Evolutionary conservation across 1,140 invertebrate species (phyloP), one percentile per base, ranked within the genome.

Genomic region (Brachionus sp.): DNA sequence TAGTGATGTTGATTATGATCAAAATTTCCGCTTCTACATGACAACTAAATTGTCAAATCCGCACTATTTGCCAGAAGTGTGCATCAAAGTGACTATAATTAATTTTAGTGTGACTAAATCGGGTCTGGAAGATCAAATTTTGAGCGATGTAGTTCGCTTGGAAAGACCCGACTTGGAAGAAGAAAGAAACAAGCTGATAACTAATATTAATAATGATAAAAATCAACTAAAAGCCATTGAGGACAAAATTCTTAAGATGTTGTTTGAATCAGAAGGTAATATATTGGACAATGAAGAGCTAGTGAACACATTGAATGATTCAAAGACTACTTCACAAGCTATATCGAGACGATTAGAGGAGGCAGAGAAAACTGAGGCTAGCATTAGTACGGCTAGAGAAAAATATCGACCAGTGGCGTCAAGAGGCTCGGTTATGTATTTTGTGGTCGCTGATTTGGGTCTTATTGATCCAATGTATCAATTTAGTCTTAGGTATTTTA

Each of bases 401-500:
- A 89, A 88, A 77, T 90, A 90, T 83, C 84, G 87, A 6, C 82
- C 86, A 3, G 88, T 89, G 7, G 88, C 89, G 1, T 87, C 86
- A 9, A 85, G 89, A 23, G 89, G 88, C 13, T 89, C 89, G 7
- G 86, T 89, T 29, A 88, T 90, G 87, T 90, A 89, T 85, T 90
- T 90, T 86, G 89, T 90, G 1, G 88, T 90, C 33, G 88, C 89
- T 13, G 86, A 89, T 84, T 88, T 90, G 87, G 88, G 87, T 6
- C 86, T 87, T 46, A 88, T 90, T 5, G 89, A 90, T 77, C 87
- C 88, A 6, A 89, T 90, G 89, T 90, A 90, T 83, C 92, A 85
- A 93, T 90, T 89, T 85, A 95, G 94, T 2, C 89, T 95, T 3
- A 95, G 95, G 86, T 95, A 95, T 87, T 95, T 95, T 85, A 94